A percentile compares a stretch with the other conserved stretches of the same genome.
These are phyloP conservation scores for Acanthosepion pharaonis DNA, from an alignment of 2,888 invertebrate genomes.

Conservation along the genomic window DNA sequence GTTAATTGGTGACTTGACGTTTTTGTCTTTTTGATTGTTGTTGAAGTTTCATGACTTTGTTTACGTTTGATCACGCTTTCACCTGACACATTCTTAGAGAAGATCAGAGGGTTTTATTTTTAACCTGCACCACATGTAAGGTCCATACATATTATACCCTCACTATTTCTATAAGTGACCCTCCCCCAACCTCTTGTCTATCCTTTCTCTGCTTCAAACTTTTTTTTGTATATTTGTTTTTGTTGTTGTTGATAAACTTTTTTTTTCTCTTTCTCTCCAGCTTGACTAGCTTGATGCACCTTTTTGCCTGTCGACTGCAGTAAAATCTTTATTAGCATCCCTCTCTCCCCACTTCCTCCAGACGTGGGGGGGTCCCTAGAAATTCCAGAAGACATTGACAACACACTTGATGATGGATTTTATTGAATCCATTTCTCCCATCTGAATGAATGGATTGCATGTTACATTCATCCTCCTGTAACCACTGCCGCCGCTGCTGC, in stretches of 20 bases:
- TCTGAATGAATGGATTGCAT: conserved; percentile 33
- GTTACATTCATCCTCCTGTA: background rate
- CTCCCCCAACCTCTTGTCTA: background rate
- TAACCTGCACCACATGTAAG: too few species aligned
- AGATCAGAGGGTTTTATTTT: too few species aligned
- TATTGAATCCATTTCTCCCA: background rate
- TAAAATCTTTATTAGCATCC: background rate
- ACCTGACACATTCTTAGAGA: too few species aligned
- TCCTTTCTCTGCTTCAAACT: background rate
- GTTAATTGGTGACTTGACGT: too few species aligned
- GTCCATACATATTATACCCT: too few species aligned
- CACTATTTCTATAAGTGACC: background rate
- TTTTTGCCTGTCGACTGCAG: background rate
- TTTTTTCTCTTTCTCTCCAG: conserved; percentile 3
- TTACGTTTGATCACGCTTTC: too few species aligned
- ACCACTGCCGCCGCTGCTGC: background rate
- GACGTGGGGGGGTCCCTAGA: background rate
- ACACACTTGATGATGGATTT: background rate
- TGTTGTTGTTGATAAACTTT: background rate
- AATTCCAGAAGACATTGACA: conserved; percentile 1
- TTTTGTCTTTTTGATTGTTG: too few species aligned
- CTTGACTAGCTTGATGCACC: conserved; percentile 33
- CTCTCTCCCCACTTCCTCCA: background rate
- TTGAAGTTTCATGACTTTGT: too few species aligned
- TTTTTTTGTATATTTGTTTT: background rate